Evolutionary conservation across 2,888 invertebrate species (phyloP), one percentile per base, ranked within the genome.

Genomic region (Caenorhabditis sp.): DNA sequence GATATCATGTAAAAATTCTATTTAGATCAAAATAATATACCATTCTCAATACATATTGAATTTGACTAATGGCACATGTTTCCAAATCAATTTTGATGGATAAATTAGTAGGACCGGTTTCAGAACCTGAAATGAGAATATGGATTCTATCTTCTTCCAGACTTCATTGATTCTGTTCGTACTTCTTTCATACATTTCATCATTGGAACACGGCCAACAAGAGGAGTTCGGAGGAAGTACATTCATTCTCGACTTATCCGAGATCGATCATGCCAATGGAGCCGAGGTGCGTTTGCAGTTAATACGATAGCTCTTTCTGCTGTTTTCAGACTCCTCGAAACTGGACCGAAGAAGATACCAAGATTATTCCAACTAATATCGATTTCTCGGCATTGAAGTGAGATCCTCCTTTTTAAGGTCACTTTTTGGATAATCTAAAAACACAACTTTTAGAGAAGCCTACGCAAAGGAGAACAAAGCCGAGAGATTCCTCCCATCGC

Each of bases 401-500:
- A 59, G n/a, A n/a, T n/a, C n/a, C n/a, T n/a, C n/a, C n/a, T 20
- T 23, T 3, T 14, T 3, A 2, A 59, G 12, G 2, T 31, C 3
- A 56, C 3, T 23, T 5, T 4, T 21, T 1, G 7, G 53, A 36
- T 60, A 60, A 57, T 14, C 10, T 4, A 27, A n/a, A 14, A 14
- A n/a, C n/a, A n/a, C n/a, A n/a, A 52, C 8, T 67, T 71, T 25
- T 61, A 73, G 68, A 65, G 68, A 73, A 54, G 61, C 65, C 8
- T 73, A 73, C 50, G 73, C 73, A 10, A 73, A 73, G 59, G 73
- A 73, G 56, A 73, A 68, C 56, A 73, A 73, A 49, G 68, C 65
- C 25, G 73, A 73, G 43, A 52, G 73, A 26, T 73, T 73, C 21
- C 49, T 72, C 21, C 67, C 72, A 21, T 67, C 67, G 1, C 49